Evolutionary conservation across 2,797 vertebrate species (phyloP).

Genomic region (Sebastes goodei): DNA sequence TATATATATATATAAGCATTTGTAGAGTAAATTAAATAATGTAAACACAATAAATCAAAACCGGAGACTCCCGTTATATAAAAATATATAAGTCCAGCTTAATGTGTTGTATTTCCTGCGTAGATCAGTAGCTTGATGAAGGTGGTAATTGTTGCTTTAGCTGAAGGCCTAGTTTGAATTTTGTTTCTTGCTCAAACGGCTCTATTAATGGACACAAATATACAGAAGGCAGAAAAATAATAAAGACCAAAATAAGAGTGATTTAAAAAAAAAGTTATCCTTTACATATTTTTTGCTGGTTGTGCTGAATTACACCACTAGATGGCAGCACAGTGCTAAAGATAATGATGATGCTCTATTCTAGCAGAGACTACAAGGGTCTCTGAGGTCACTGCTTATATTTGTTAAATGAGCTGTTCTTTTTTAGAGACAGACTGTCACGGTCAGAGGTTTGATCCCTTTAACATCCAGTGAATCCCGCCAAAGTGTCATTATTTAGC

Average conservation of each 20-base stretch:
- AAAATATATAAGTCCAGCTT: background rate
- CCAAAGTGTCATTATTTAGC: background rate
- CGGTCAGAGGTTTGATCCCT: background rate
- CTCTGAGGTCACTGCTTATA: background rate
- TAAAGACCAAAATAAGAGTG: background rate
- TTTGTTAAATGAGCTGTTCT: background rate
- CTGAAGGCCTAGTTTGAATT: background rate
- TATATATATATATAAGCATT: no score
- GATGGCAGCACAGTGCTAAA: slow-evolving; percentile 46
- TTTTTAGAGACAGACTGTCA: background rate
- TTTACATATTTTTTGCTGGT: background rate
- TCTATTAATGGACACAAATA: background rate
- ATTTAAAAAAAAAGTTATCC: background rate
- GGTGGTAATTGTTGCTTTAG: background rate
- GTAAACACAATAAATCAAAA: background rate
- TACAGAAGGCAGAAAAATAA: background rate
- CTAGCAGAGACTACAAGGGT: background rate
- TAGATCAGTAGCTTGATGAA: background rate
- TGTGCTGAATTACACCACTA: slow-evolving; percentile 17
- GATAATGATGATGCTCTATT: background rate
- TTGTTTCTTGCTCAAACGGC: background rate
- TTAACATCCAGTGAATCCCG: background rate
- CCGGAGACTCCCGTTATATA: background rate
- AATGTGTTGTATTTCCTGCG: background rate
- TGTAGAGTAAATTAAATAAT: background rate